These are phyloP conservation scores for Vespertilio murinus DNA, from an alignment of 2,797 vertebrate genomes.

Conservation along the genomic window DNA sequence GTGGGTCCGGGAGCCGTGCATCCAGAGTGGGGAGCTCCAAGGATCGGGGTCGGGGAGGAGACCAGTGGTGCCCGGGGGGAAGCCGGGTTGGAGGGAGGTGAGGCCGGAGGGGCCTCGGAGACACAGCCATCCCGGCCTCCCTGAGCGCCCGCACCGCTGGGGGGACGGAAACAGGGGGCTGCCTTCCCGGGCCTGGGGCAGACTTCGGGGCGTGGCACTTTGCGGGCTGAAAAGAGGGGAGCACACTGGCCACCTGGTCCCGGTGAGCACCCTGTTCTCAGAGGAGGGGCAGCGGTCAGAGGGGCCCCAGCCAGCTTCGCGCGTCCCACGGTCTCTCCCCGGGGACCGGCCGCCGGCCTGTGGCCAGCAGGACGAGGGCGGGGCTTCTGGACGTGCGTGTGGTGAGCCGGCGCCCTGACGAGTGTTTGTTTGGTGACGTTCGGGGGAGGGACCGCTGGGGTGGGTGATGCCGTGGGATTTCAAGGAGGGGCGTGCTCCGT, in stretches of 20 bases:
- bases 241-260: background rate
- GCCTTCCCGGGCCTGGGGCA: background rate
- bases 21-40: rapidly evolving
- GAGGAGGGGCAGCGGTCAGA: background rate
- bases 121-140: rapidly evolving
- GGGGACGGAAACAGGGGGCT: rapidly evolving
- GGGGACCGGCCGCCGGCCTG: rapidly evolving
- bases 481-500: constrained; percentile 54
- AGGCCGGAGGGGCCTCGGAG: background rate
- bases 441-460: constrained; percentile 77
- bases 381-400: rapidly evolving
- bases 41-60: background rate
- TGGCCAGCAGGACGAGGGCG: rapidly evolving
- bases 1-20: rapidly evolving
- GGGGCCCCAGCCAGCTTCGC: too few relatives aligned
- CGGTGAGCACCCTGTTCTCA: background rate
- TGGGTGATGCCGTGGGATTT: constrained; percentile 78
- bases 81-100: background rate
- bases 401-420: constrained; percentile 75
- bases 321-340: background rate
- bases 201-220: too few relatives aligned
- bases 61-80: background rate
- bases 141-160: background rate
- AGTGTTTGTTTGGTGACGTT: constrained; percentile 84
- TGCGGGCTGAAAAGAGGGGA: rapidly evolving